Evolutionary conservation across 2,888 invertebrate species (phyloP), one percentile per base, ranked within the genome.

Genomic region (Hypercompe scribonia): DNA sequence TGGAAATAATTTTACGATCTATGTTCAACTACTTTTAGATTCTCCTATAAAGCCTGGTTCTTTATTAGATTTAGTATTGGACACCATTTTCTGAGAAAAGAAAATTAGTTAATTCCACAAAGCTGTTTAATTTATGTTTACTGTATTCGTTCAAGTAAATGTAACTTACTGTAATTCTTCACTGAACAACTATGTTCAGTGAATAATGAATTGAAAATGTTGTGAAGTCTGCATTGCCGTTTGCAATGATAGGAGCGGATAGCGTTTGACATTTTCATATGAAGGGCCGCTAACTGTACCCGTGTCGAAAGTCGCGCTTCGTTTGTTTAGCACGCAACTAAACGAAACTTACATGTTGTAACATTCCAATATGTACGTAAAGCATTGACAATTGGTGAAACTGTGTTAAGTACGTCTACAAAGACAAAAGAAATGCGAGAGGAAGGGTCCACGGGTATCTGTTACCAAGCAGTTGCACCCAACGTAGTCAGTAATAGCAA

Each of bases 271-370:
- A 91, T 91, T 88, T 90, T 86, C 88, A 89, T 88, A 89, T 88
- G 90, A 91, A 94, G 93, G 93, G 93, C 90, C 89, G 85, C 90
- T 92, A 90, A 92, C 87, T 90, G 89, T 90, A 89, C 89, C 90
- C 89, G 90, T 92, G 90, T 90, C 91, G 91, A 91, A 93, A 92
- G 89, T 85, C 83, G 87, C 87, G 84, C 85, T 87, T 84, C 88
- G 89, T 90, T 90, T 91, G 90, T 93, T 94, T 94, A 94, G 91
- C 93, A 91, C 90, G 90, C 87, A 88, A 89, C 92, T 91, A 91
- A 92, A 90, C 88, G 83, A 86, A 85, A 85, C 86, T 85, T 83
- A 65, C 67, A 81, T 92, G 88, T 91, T 89, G 91, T 88, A 91
- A 93, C 87, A 85, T 86, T 87, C 87, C 83, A 81, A 84, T 87